Percentiles rank a stretch among this genome's conserved stretches.
phyloP scores from a whole-genome alignment of 2,113 vertebrate species.

The Syrmaticus mikado region DNA sequence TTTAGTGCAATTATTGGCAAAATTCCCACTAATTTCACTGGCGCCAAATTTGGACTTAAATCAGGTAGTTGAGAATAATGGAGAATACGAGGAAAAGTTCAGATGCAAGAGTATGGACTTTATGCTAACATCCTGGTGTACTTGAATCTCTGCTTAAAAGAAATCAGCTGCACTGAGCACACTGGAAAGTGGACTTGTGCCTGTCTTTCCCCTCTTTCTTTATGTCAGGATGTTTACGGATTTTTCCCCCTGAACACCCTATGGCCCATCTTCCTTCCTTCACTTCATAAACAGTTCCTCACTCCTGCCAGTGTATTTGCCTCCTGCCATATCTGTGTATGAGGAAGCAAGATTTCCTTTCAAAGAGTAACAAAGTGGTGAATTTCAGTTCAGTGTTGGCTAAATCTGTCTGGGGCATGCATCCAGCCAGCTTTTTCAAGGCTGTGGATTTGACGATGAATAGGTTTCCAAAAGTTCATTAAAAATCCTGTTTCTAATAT shows the following conservation, averaged over 20 bases:
- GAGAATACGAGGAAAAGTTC: background rate
- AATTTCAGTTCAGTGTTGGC: background rate
- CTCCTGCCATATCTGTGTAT: background rate
- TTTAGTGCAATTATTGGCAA: background rate
- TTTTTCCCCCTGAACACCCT: background rate
- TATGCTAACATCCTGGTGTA: background rate
- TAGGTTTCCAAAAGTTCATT: conserved; percentile 37
- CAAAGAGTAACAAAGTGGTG: background rate
- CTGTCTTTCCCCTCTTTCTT: background rate
- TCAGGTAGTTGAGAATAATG: background rate
- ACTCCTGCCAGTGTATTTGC: background rate
- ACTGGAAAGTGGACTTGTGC: background rate
- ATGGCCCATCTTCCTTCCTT: background rate
- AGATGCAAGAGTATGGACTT: background rate
- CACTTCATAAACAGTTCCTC: background rate
- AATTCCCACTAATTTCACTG: background rate
- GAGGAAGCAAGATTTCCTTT: background rate
- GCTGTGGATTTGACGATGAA: background rate
- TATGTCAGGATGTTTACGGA: background rate
- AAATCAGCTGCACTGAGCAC: background rate
- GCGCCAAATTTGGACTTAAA: background rate
- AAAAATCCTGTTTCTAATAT: conserved; percentile 60
- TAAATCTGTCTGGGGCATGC: background rate
- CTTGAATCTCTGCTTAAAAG: background rate
- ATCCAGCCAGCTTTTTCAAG: background rate